Evolutionary conservation across 2,113 vertebrate species (phyloP).

Genomic region (Benitochromis conjunctus): DNA sequence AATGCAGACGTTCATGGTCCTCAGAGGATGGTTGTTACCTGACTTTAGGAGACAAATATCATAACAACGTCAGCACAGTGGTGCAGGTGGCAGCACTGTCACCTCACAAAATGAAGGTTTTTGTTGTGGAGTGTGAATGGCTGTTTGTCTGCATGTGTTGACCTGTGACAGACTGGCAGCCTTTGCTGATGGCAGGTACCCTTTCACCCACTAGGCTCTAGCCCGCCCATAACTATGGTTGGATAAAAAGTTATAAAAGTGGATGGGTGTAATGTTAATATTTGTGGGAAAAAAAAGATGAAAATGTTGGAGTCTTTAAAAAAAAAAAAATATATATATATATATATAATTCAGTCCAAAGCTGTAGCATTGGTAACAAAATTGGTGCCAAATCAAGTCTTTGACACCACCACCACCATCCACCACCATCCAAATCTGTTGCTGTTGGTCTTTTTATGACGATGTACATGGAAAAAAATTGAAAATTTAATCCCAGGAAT

Average conservation of each 20-base stretch:
- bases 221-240: not conserved
- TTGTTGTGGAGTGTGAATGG: not conserved
- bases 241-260: not conserved
- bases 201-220: not conserved
- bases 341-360: no score
- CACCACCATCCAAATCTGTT: no score
- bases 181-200: not conserved
- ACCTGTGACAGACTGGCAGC: not conserved
- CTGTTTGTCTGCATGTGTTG: not conserved
- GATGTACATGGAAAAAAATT: not conserved
- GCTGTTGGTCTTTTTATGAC: not conserved
- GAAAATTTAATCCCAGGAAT: not conserved
- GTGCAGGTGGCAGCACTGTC: not conserved
- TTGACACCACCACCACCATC: no score
- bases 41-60: not conserved
- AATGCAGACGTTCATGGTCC: not conserved
- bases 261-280: not conserved
- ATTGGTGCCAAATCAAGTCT: no score
- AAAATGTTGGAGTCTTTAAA: no score
- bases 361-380: no score
- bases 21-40: not conserved
- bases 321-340: no score
- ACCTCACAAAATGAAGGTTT: not conserved
- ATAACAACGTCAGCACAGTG: not conserved
- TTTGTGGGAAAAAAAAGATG: not conserved